Evolutionary conservation across 2,113 vertebrate genomes (phyloP), one percentile per base, ranked within the genome.

Genomic region (Crotalus viridis): DNA sequence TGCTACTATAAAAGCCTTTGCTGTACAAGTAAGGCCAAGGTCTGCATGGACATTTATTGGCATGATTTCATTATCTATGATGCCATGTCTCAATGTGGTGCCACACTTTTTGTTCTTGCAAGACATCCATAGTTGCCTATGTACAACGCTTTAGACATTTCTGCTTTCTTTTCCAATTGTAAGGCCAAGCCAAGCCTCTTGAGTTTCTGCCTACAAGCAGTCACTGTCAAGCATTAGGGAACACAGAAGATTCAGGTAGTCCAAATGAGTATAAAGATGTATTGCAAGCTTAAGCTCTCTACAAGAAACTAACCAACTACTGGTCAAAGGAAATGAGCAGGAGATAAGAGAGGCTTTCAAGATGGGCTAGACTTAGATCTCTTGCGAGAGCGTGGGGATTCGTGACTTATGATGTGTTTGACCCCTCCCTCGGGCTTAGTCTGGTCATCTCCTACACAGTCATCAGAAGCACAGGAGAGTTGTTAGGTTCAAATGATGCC

Each of bases 371-470:
- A 69, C 10, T 69, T 69, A 69, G 61, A n/a, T 69, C 12, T n/a
- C 61, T 69, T n/a, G 24, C 0, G 3, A 8, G 8, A 0, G 8
- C 3, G 24, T 3, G 21, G 3, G 3, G 57, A 61, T 9, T 26
- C 0, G 0, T n/a, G 64, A 69, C 28, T 33, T 69, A n/a, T 69
- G 64, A 13, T 5, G 4, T 15, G 5, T 33, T 69, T 69, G 13
- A 69, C 0, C 28, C 28, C 64, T 69, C 33, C 28, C 64, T 33
- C 0, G 2, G 64, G 12, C 12, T 69, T 13, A 33, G 13, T 0
- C 28, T 69, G 12, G 28, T 69, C 64, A n/a, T 69, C 28, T 69
- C 13, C 64, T 17, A 33, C 28, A 33, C 28, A 33, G 4, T 81
- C 74, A 81, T 43, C 15, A 10, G 28, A 81, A 21, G 17, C 74